Base-by-base conservation (phyloP, 2,797 vertebrate genomes). In the Epinephelus coioides region DNA sequence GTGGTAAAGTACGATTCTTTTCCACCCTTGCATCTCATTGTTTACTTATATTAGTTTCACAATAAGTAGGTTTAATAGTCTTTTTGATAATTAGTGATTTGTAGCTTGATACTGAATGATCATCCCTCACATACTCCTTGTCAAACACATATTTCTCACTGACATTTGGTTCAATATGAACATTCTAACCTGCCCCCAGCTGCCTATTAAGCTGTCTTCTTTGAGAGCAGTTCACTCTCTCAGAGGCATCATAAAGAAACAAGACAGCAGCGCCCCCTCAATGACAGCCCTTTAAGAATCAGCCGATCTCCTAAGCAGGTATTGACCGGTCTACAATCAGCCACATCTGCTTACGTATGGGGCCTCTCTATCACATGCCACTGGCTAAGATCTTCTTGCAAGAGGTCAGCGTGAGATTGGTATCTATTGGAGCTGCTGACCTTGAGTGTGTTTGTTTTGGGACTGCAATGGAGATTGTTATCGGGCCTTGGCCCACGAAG, bases 361-460 rank as follows among this genome's bases (percentile, higher is more conserved):
- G 67, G 49, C 63, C 69, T 79, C 69, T 75, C 61, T 73, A 81
- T 81, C 79, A 79, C 81, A 71, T 46, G 59, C 67, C 63, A 79
- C 65, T 76, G 82, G 82, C 53, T 86, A 8, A 49, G 60, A 30
- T 73, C 68, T 62, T 66, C 63, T 74, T 69, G 62, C 74, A 47
- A 73, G 86, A 84, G 86, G 88, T 86, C 86, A 82, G 63, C 6
- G 65, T 43, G 70, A 80, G 84, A 86, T 83, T 21, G 57, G 54
- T 74, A 84, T 90, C 87, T 82, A 55, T 56, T 6, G 14, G 23
- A 47, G 73, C 62, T 66, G 70, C 77, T 83, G 88, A 89, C 89
- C 88, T 90, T 90, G 83, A 84, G 27, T 68, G 61, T 78, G 78
- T 81, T 86, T 84, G 80, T 88, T 86, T 84, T 50, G 19, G 59